phyloP scores from a whole-genome alignment of 2,113 vertebrate genomes.

The Chloebia gouldiae region DNA sequence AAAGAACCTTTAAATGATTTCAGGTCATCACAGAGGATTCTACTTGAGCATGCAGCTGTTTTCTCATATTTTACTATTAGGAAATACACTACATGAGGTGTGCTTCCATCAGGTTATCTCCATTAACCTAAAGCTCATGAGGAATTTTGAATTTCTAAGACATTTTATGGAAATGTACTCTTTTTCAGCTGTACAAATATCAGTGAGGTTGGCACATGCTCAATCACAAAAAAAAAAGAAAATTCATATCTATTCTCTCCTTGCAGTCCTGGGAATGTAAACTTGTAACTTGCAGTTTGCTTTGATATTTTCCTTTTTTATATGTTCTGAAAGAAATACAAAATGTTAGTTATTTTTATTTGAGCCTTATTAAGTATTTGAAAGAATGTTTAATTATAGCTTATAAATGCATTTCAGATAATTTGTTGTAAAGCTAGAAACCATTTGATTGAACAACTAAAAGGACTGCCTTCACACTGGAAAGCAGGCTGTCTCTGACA shows the following conservation, averaged over 20 bases:
- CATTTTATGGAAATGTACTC: not conserved
- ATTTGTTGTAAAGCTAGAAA: not conserved
- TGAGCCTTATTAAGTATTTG: not conserved
- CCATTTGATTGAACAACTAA: not conserved
- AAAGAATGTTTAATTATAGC: not conserved
- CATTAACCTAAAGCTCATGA: not conserved
- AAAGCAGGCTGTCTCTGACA: not conserved
- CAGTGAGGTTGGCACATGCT: not conserved
- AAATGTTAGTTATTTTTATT: not conserved
- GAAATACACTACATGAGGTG: not conserved
- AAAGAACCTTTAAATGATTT: not conserved
- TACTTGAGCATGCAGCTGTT: not conserved
- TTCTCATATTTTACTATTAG: not conserved
- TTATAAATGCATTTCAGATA: not conserved
- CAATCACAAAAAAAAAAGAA: not conserved
- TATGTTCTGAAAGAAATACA: not conserved
- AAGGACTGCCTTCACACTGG: not conserved
- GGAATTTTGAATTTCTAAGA: not conserved
- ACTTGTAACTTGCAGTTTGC: not conserved
- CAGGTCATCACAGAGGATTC: not conserved
- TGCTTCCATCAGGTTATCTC: not conserved
- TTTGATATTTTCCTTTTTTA: not conserved
- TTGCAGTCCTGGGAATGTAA: not conserved
- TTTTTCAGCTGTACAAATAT: not conserved
- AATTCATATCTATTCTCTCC: fast-evolving